Evolutionary conservation across 2,888 invertebrate species (phyloP).

Genomic region (Aleiodes testaceus): DNA sequence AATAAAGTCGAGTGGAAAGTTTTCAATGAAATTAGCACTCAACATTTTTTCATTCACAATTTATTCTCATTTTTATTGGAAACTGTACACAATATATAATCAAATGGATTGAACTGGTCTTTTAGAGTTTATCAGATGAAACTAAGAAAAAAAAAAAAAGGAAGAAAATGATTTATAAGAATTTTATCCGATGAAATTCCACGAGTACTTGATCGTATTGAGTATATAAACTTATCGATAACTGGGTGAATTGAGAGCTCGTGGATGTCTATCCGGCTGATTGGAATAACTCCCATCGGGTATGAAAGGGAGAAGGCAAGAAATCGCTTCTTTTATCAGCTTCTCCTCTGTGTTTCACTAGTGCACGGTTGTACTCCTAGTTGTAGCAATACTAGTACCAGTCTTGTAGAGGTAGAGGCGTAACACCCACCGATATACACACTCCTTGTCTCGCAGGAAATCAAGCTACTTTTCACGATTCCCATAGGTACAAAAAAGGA

Average conservation of each 20-base stretch:
- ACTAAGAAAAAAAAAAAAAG: background rate
- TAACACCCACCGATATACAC: constrained; percentile 42
- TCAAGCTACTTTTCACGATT: constrained; percentile 51
- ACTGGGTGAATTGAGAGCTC: constrained; percentile 49
- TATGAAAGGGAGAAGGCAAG: constrained; percentile 28
- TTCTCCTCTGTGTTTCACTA: constrained; percentile 7
- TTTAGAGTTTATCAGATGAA: too few species aligned
- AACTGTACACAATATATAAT: too few species aligned
- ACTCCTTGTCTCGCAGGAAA: constrained; percentile 52
- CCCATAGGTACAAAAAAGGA: constrained; percentile 41
- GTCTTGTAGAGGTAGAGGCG: constrained; percentile 52
- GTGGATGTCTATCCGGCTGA: constrained; percentile 69
- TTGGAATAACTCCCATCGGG: constrained; percentile 56
- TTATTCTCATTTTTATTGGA: too few species aligned
- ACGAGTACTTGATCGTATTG: constrained; percentile 26
- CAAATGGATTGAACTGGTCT: too few species aligned
- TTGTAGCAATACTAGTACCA: background rate
- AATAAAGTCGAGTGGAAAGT: too few species aligned
- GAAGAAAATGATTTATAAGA: constrained; percentile 14
- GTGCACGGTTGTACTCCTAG: background rate
- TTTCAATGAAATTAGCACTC: too few species aligned
- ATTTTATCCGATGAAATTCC: constrained; percentile 26
- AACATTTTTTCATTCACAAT: too few species aligned
- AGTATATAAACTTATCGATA: constrained; percentile 41
- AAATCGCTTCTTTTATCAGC: constrained; percentile 39